phyloP scores from a whole-genome alignment of 2,888 invertebrate species.

The Sthenelais limicola region DNA sequence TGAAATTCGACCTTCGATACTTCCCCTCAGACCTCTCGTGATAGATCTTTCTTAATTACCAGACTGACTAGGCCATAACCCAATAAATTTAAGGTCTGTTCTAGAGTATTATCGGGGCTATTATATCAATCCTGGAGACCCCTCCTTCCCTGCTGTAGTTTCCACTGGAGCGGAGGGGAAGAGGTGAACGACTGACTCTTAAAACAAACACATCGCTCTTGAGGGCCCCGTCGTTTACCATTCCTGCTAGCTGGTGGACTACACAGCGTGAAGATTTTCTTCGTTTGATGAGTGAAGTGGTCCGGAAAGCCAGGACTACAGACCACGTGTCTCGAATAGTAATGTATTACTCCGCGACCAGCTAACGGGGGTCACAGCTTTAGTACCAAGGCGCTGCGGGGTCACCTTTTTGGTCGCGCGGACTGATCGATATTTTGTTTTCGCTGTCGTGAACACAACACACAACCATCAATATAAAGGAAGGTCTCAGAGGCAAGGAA shows the following conservation, averaged over 20 bases:
- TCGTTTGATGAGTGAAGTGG: slow-evolving; percentile 26
- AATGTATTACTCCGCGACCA: slow-evolving; percentile 22
- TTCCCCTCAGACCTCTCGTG: too few species aligned
- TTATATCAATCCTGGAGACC: not conserved
- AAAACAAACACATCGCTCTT: slow-evolving; percentile 24
- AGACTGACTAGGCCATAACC: not conserved
- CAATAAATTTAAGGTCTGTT: slow-evolving; percentile 2
- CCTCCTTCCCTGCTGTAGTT: not conserved
- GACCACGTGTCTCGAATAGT: slow-evolving; percentile 24
- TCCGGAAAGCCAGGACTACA: slow-evolving; percentile 15
- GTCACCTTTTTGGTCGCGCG: slow-evolving; percentile 18
- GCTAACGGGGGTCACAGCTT: slow-evolving; percentile 6
- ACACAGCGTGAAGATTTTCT: slow-evolving; percentile 14
- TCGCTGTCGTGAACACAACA: slow-evolving; percentile 24
- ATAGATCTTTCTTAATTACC: slow-evolving; percentile 26
- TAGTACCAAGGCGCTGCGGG: slow-evolving; percentile 28
- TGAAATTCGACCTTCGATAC: too few species aligned
- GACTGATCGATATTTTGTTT: slow-evolving; percentile 30
- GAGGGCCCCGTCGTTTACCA: not conserved
- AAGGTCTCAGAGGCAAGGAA: too few species aligned
- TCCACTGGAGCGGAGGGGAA: not conserved
- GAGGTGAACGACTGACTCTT: not conserved
- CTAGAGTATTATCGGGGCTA: not conserved
- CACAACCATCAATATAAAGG: slow-evolving; percentile 16
- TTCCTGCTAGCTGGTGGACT: not conserved